Conservation (phyloP, 2,797 vertebrate species). For the Lacerta viridis region DNA sequence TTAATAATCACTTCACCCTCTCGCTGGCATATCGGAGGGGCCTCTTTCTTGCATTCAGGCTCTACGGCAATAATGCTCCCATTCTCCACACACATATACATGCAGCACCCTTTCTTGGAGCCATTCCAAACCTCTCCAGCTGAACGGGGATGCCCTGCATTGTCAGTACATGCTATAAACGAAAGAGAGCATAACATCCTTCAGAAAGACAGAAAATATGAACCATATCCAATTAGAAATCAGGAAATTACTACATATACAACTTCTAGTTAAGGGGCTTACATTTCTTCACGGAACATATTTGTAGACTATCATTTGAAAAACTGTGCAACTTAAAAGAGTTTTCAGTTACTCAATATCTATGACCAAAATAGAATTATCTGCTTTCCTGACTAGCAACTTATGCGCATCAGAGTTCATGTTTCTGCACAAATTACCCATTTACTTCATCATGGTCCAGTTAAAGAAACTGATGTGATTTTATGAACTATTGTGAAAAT, state of each 20-base stretch:
- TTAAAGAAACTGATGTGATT: neutral
- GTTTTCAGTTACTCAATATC: neutral
- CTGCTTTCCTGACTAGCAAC: neutral
- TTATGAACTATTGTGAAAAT: neutral
- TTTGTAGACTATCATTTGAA: neutral
- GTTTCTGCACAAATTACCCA: neutral
- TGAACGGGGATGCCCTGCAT: constrained; percentile 86
- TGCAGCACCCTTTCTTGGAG: constrained; percentile 89
- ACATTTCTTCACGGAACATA: neutral
- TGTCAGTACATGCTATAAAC: constrained; percentile 91
- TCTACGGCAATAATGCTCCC: constrained; percentile 90
- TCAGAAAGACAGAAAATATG: neutral
- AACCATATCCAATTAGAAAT: neutral
- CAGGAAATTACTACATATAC: neutral
- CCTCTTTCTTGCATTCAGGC: constrained; percentile 87
- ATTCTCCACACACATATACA: constrained; percentile 92
- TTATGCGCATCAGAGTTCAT: neutral
- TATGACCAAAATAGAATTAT: neutral
- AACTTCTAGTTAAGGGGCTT: neutral
- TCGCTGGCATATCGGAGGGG: constrained; percentile 86
- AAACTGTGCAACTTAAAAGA: neutral
- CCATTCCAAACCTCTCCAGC: constrained; percentile 94
- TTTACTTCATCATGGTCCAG: neutral
- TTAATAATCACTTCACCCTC: constrained; percentile 92
- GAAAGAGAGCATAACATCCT: constrained; percentile 21